These are phyloP conservation scores for Archips crataeganus DNA, from an alignment of 2,888 invertebrate genomes.

Conservation along the genomic window DNA sequence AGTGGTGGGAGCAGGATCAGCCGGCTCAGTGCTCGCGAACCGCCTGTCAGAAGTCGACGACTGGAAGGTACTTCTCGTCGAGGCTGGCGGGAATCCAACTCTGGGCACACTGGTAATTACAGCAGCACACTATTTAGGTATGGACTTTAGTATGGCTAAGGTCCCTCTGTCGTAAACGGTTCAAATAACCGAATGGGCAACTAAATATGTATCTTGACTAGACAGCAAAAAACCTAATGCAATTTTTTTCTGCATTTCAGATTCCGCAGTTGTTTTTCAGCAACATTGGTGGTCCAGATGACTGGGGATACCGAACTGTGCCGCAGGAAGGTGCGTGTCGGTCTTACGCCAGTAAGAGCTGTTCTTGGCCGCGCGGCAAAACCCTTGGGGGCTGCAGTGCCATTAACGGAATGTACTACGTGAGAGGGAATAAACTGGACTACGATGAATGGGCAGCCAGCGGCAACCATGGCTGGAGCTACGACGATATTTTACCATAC, in stretches of 20 bases:
- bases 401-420: constrained; percentile 86
- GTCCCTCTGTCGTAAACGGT: no score
- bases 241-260: constrained; percentile 49
- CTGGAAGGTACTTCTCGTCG: constrained; percentile 87
- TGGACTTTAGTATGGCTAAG: no score
- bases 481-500: constrained; percentile 80
- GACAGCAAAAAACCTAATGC: no score
- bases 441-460: constrained; percentile 84
- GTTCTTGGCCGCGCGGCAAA: constrained; percentile 87
- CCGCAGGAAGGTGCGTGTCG: constrained; percentile 74
- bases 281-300: constrained; percentile 61
- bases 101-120: constrained; percentile 76
- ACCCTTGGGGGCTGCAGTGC: constrained; percentile 86
- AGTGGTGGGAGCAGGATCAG: constrained; percentile 88
- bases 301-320: constrained; percentile 86
- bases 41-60: constrained; percentile 85
- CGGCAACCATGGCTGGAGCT: constrained; percentile 86
- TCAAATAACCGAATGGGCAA: no score
- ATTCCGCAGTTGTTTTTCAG: constrained; percentile 61
- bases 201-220: no score
- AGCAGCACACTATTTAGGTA: not conserved
- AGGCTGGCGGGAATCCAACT: constrained; percentile 88
- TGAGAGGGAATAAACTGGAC: constrained; percentile 82
- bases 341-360: constrained; percentile 66
- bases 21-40: constrained; percentile 87